Conservation (phyloP, 2,113 vertebrate species). For the Indri indri region DNA sequence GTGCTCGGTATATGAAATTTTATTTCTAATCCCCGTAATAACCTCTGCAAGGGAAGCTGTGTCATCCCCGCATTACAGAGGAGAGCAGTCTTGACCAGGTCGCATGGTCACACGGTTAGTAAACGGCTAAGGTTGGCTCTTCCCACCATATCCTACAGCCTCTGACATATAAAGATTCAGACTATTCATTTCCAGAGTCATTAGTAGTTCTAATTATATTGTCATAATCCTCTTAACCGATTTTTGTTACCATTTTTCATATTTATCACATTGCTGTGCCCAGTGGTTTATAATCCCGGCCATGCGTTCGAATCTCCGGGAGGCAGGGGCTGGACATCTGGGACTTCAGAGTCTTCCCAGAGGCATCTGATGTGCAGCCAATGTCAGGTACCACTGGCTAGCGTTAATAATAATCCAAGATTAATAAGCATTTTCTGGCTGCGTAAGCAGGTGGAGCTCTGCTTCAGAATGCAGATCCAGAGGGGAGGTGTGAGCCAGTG, state of each 20-base stretch:
- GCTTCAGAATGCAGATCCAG: neutral
- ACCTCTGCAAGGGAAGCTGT: neutral
- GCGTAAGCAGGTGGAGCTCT: neutral
- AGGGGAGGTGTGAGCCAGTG: neutral
- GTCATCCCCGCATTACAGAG: neutral
- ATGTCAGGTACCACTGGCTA: neutral
- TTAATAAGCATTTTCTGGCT: neutral
- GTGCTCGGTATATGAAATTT: no score
- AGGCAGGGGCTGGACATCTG: neutral
- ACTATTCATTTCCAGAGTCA: neutral
- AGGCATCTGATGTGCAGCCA: neutral
- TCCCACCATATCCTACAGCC: neutral
- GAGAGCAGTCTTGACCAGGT: neutral
- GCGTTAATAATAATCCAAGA: neutral
- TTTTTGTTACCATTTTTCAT: neutral
- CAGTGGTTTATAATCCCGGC: neutral
- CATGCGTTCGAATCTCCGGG: neutral
- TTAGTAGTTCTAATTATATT: neutral
- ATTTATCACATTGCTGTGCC: neutral
- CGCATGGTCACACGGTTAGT: rapidly evolving
- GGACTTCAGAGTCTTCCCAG: neutral
- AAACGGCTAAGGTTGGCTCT: neutral
- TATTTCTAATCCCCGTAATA: neutral
- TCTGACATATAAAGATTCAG: neutral
- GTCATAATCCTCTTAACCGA: neutral